These are phyloP conservation scores for Lithobates sylvaticus DNA, from an alignment of 2,797 vertebrate species.

Conservation along the genomic window DNA sequence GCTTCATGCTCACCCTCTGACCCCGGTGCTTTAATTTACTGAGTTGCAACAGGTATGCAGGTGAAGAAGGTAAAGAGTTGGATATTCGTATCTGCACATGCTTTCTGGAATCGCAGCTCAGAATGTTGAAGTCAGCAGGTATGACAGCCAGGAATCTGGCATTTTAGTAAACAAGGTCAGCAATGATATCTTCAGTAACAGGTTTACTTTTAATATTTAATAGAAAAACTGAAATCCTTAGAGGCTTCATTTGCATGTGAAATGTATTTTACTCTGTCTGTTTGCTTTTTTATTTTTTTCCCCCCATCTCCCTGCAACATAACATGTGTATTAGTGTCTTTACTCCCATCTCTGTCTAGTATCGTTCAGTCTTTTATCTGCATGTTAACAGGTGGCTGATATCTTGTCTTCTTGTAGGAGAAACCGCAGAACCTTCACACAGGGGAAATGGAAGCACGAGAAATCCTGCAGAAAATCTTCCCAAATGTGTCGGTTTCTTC, in stretches of 20 bases:
- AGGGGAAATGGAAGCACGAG: slow-evolving; percentile 83
- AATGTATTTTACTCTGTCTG: slow-evolving; percentile 12
- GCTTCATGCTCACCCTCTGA: too few species aligned
- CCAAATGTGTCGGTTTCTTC: slow-evolving; percentile 87
- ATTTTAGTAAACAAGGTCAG: too few species aligned
- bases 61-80: too few species aligned
- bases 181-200: too few species aligned
- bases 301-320: slow-evolving; percentile 6
- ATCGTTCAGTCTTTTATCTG: not conserved
- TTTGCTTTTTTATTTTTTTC: not conserved
- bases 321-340: slow-evolving; percentile 30
- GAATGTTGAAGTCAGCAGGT: too few species aligned
- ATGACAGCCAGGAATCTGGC: too few species aligned
- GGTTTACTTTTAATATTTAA: too few species aligned
- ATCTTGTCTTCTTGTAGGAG: slow-evolving; percentile 78
- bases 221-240: too few species aligned
- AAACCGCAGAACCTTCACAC: slow-evolving; percentile 81
- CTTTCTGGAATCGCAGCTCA: too few species aligned
- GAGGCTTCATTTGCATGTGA: slow-evolving; percentile 26
- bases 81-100: too few species aligned
- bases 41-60: too few species aligned
- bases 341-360: not conserved
- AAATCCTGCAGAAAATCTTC: slow-evolving; percentile 89
- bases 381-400: not conserved
- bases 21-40: too few species aligned